Conservation (phyloP, 2,113 vertebrate species). For the Phoxinus phoxinus region DNA sequence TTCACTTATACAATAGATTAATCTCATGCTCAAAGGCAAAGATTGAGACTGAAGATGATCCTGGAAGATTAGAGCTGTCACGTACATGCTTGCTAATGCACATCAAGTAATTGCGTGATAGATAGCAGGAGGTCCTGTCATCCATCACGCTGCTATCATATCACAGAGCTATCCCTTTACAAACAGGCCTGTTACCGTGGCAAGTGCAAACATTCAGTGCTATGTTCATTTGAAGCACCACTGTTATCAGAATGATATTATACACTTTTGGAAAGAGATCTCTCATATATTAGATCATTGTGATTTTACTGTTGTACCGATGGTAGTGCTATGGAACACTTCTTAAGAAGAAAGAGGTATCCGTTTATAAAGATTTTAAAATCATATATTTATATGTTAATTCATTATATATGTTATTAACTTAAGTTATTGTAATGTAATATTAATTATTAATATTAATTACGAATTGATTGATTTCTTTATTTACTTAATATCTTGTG, state of each 20-base stretch:
- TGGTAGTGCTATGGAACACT: no score
- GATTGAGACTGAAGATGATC: slow-evolving; percentile 32
- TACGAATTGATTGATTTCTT: no score
- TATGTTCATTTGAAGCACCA: background rate
- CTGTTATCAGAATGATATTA: background rate
- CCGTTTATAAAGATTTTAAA: no score
- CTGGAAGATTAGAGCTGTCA: slow-evolving; percentile 20
- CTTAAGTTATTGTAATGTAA: no score
- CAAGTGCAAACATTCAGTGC: background rate
- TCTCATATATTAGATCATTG: background rate
- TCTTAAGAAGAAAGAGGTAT: no score
- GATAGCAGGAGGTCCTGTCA: slow-evolving; percentile 14
- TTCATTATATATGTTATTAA: no score
- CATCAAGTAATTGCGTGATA: background rate
- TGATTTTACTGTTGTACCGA: no score
- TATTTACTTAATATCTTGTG: background rate
- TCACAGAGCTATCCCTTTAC: background rate
- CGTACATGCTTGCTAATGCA: slow-evolving; percentile 14
- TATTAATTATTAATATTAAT: no score
- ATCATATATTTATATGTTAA: no score
- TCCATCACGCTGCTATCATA: slow-evolving; percentile 21
- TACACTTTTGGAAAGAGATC: background rate
- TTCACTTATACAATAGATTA: slow-evolving; percentile 88
- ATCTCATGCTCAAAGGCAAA: slow-evolving; percentile 44
- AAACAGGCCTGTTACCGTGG: background rate